Evolutionary conservation across 2,113 vertebrate species (phyloP).

Genomic region (Lonchura striata): DNA sequence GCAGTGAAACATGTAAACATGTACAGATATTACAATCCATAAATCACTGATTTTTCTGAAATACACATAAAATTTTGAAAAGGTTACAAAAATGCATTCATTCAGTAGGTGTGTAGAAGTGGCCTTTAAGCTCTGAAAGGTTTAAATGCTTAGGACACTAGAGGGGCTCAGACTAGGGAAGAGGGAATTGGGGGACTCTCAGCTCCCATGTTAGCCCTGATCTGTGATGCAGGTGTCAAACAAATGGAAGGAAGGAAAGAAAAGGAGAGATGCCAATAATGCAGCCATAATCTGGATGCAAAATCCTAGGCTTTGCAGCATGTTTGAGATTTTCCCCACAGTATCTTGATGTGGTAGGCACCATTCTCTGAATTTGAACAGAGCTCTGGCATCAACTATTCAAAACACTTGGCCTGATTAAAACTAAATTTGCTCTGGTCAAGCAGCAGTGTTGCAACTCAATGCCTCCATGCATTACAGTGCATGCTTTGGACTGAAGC

Average conservation of each 20-base stretch:
- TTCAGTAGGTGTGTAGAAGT: background rate
- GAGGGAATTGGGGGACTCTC: background rate
- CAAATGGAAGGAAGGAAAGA: background rate
- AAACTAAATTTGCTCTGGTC: background rate
- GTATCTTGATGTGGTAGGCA: background rate
- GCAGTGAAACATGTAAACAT: accelerated
- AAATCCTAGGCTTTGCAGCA: background rate
- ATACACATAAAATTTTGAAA: background rate
- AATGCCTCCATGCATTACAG: accelerated
- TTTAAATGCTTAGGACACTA: background rate
- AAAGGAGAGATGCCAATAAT: background rate
- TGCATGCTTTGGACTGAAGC: background rate
- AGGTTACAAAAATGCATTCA: background rate
- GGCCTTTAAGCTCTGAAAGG: background rate
- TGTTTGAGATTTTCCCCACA: background rate
- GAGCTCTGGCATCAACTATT: background rate
- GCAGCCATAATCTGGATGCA: background rate
- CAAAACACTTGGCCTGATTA: background rate
- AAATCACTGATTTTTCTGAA: background rate
- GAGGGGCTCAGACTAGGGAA: background rate
- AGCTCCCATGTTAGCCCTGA: background rate
- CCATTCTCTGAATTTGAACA: background rate
- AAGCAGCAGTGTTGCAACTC: background rate
- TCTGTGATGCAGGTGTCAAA: background rate
- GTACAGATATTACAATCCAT: background rate